These are phyloP conservation scores for Lucinisca nassula DNA, from an alignment of 2,888 invertebrate genomes.

Conservation along the genomic window DNA sequence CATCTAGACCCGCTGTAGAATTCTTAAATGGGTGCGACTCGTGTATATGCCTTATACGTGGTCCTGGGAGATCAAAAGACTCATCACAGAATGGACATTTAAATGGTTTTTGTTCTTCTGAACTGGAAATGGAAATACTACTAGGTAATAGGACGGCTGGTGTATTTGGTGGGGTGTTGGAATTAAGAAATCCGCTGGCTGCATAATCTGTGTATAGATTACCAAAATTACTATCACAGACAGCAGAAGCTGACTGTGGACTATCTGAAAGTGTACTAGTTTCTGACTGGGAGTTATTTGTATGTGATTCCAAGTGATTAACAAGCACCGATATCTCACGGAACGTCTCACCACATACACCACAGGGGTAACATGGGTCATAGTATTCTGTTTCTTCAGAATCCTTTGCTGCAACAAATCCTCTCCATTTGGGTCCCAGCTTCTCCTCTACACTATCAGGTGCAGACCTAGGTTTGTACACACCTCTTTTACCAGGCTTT, in stretches of 20 bases:
- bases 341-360: background rate
- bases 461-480: background rate
- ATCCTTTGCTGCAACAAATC: background rate
- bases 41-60: background rate
- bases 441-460: background rate
- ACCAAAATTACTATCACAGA: no score
- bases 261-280: no score
- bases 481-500: background rate
- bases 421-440: background rate
- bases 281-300: no score
- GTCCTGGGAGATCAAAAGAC: background rate
- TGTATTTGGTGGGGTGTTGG: no score
- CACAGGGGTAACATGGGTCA: background rate
- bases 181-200: no score
- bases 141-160: no score
- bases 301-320: background rate
- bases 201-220: no score
- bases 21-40: background rate
- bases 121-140: no score
- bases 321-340: background rate
- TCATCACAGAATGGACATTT: background rate
- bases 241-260: no score
- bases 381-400: no score
- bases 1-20: background rate
- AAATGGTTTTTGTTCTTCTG: no score